Conservation (phyloP, 1,140 invertebrate genomes). For the Polypedilum pembai region DNA sequence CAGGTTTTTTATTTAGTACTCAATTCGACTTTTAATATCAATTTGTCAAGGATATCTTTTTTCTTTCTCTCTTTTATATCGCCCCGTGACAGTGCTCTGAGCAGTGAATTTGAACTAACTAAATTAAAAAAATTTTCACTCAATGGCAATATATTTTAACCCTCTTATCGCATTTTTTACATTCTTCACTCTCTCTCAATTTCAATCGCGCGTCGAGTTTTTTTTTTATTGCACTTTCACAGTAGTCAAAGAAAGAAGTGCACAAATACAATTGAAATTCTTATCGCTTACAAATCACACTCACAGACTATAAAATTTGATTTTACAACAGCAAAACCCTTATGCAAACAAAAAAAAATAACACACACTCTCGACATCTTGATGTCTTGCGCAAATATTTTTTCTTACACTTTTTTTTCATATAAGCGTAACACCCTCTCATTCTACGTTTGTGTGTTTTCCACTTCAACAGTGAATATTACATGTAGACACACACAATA, state of each 20-base stretch:
- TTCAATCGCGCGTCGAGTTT: too few relatives aligned
- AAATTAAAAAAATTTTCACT: conserved; percentile 21
- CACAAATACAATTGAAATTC: conserved; percentile 6
- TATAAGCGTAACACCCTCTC: conserved; percentile 8
- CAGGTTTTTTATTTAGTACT: neutral
- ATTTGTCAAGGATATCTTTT: conserved; percentile 27
- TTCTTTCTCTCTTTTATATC: conserved; percentile 15
- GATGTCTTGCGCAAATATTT: conserved; percentile 11
- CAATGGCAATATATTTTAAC: conserved; percentile 1
- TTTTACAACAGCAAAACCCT: neutral
- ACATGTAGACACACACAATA: neutral
- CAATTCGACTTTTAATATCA: conserved; percentile 13
- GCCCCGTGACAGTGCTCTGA: neutral
- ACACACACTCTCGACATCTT: neutral
- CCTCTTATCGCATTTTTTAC: conserved; percentile 20
- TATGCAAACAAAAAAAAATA: neutral
- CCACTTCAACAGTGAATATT: neutral
- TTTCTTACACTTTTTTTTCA: neutral
- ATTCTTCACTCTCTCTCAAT: neutral
- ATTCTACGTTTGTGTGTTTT: neutral
- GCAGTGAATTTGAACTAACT: conserved; percentile 15
- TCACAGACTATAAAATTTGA: neutral
- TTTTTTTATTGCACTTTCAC: conserved; percentile 11
- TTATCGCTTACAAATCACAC: conserved; percentile 12
- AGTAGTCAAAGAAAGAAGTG: neutral